Evolutionary conservation across 2,888 invertebrate genomes (phyloP).

Genomic region (Trachelus troglodyta): DNA sequence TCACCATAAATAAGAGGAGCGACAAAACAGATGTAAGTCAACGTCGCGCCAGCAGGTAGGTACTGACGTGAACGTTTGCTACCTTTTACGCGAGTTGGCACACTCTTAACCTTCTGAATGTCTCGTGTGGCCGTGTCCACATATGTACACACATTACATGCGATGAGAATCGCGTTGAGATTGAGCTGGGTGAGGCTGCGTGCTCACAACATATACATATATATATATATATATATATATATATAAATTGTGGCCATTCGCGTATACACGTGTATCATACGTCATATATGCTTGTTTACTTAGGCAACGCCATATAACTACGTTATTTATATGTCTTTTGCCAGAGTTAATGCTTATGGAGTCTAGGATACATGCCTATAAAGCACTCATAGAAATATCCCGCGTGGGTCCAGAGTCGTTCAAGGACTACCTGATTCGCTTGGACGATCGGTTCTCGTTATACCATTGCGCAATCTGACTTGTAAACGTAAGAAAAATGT

Average conservation of each 20-base stretch:
- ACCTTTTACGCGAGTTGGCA: conserved; percentile 23
- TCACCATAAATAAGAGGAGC: background rate
- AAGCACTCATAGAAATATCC: conserved; percentile 40
- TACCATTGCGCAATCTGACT: conserved; percentile 42
- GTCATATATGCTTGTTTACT: conserved; percentile 52
- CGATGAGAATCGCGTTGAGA: background rate
- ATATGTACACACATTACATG: conserved; percentile 42
- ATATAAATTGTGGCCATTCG: background rate
- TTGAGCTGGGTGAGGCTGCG: background rate
- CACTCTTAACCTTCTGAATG: conserved; percentile 30
- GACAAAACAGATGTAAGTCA: background rate
- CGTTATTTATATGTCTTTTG: conserved; percentile 64
- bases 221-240: background rate
- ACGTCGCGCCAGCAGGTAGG: conserved; percentile 21
- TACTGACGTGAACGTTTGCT: conserved; percentile 30
- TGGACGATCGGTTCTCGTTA: conserved; percentile 27
- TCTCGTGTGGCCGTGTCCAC: conserved; percentile 38
- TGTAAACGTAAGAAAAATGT: conserved; percentile 37
- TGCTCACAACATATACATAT: background rate
- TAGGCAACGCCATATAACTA: conserved; percentile 59
- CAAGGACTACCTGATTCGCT: conserved; percentile 62
- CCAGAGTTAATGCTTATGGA: conserved; percentile 30
- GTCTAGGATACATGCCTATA: conserved; percentile 4
- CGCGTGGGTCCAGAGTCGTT: conserved; percentile 62
- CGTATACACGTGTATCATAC: background rate